These are phyloP conservation scores for Amaurobius ferox DNA, from an alignment of 2,888 invertebrate genomes.

Conservation along the genomic window DNA sequence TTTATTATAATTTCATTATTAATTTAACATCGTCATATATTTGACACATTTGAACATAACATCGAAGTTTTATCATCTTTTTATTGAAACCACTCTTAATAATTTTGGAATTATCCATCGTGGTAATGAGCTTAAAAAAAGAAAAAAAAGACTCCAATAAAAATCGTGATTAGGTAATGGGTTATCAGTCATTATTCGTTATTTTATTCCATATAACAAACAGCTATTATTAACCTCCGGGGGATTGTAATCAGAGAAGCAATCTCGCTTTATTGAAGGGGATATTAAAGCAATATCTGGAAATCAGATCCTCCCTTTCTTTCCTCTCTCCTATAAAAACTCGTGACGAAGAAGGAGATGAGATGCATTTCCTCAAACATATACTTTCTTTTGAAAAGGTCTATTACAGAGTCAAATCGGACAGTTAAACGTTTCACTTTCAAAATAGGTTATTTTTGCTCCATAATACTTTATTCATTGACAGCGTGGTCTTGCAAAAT, in stretches of 20 bases:
- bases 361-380: constrained; percentile 2
- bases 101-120: too few species aligned
- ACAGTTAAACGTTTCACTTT: neutral
- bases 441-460: neutral
- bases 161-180: neutral
- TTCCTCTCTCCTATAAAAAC: neutral
- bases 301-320: constrained; percentile 39
- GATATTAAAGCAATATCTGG: constrained; percentile 50
- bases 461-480: too few species aligned
- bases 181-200: constrained; percentile 4
- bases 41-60: too few species aligned
- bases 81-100: too few species aligned
- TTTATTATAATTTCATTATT: too few species aligned
- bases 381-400: constrained; percentile 28
- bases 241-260: constrained; percentile 9
- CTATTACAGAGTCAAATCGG: constrained; percentile 10
- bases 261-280: constrained; percentile 35
- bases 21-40: too few species aligned
- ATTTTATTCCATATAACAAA: neutral
- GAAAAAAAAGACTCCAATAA: neutral
- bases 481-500: too few species aligned
- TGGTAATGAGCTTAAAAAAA: too few species aligned
- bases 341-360: constrained; percentile 32
- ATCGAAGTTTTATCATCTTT: too few species aligned
- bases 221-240: constrained; percentile 38